Evolutionary conservation across 2,113 vertebrate genomes (phyloP), one percentile per base, ranked within the genome.

Genomic region (Cacatua alba): DNA sequence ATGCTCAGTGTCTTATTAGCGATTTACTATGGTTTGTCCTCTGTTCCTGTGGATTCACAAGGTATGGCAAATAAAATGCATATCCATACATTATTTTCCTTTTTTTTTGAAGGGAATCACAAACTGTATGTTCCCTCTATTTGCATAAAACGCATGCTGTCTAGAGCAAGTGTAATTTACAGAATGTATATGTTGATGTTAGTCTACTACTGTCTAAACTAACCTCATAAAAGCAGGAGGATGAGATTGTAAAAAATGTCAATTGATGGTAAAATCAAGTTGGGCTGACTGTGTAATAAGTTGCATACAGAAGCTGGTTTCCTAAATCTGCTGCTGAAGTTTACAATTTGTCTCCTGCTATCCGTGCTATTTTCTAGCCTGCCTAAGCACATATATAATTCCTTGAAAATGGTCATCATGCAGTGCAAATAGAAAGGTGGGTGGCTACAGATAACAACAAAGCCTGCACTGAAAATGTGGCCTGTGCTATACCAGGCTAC

Each of bases 331-430:
- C 17, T 48, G 10, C n/a, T 53, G 28, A 49, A 39, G 8, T 39
- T 17, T 59, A 37, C 9, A 67, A 11, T 25, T 4, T 0, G 10
- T 65, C 24, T 65, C 31, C 35, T 0, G 0, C 7, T 67, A 52
- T 46, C 18, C 6, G 1, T 48, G 37, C 7, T 91, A 33, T 28
- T 74, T 74, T 74, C 20, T 89, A n/a, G 13, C 19, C 19, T 75
- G n/a, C 20, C 12, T 46, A 7, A 25, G 4, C 55, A 21, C 7
- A 35, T 4, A 29, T 64, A 11, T 37, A 79, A 69, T 60, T 63
- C 24, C n/a, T 84, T 74, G 29, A 82, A 95, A 29, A 77, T 68
- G 2, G 6, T 55, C 29, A 60, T 17, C 13, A 19, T 7, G 3
- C 33, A 84, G 16, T 67, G 31, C 43, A 84, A 60, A 55, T 37